Percentiles rank a stretch among this genome's conserved stretches.
These are phyloP conservation scores for Clinocottus analis DNA, from an alignment of 2,113 vertebrate species.

Conservation along the genomic window DNA sequence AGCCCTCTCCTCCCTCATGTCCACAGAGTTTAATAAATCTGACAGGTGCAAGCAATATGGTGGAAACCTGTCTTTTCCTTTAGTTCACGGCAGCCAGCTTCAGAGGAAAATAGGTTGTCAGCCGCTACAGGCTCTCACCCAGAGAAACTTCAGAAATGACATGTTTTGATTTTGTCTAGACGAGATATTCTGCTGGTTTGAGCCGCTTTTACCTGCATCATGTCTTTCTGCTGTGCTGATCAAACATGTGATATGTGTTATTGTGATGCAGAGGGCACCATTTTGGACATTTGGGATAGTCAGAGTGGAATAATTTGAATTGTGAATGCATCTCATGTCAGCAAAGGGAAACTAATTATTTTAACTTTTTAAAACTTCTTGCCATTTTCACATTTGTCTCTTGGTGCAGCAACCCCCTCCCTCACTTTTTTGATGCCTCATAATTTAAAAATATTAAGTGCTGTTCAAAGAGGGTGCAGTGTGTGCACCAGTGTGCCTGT, in stretches of 20 bases:
- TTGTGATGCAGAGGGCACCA: background rate
- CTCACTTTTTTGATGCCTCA: slow-evolving; percentile 28
- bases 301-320: background rate
- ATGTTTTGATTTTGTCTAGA: slow-evolving; percentile 23
- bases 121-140: slow-evolving; percentile 28
- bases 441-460: slow-evolving; percentile 65
- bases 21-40: slow-evolving; percentile 64
- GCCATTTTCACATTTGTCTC: slow-evolving; percentile 2
- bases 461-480: slow-evolving; percentile 29
- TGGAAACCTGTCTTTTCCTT: slow-evolving; percentile 67
- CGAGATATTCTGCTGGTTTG: background rate
- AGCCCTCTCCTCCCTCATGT: slow-evolving; percentile 24
- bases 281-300: background rate
- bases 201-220: background rate
- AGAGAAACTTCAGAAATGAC: slow-evolving; percentile 13
- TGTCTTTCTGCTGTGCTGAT: slow-evolving; percentile 4
- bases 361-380: slow-evolving; percentile 24
- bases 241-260: background rate
- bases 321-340: background rate
- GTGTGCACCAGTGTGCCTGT: slow-evolving; percentile 31
- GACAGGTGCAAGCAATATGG: slow-evolving; percentile 74
- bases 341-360: background rate
- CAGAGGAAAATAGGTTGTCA: slow-evolving; percentile 37
- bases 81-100: slow-evolving; percentile 39
- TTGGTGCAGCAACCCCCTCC: slow-evolving; percentile 8